A percentile compares a stretch with the other conserved stretches of the same genome.
Evolutionary conservation across 2,888 invertebrate genomes (phyloP).

Genomic region (Epirrita christyi): DNA sequence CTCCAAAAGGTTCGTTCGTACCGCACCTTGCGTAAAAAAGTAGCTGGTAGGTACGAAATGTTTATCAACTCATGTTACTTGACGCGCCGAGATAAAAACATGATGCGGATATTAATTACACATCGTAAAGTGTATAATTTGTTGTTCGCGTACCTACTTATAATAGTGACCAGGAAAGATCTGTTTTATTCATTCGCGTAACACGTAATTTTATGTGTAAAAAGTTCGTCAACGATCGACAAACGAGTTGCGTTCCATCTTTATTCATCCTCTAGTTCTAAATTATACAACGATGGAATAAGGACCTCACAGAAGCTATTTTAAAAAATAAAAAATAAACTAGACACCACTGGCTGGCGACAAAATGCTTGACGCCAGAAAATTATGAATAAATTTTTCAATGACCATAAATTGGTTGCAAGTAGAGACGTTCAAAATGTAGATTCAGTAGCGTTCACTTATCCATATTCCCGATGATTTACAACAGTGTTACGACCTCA

Average conservation of each 20-base stretch:
- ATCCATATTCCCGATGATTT: conserved; percentile 76
- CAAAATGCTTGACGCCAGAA: conserved; percentile 23
- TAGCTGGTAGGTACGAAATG: conserved; percentile 37
- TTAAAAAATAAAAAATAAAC: conserved; percentile 6
- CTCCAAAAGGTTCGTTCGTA: conserved; percentile 43
- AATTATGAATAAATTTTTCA: conserved; percentile 46
- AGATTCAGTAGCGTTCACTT: conserved; percentile 52
- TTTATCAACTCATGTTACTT: conserved; percentile 52
- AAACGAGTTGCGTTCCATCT: conserved; percentile 16
- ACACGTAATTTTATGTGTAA: conserved; percentile 27
- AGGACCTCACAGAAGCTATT: conserved; percentile 20
- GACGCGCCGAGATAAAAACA: conserved; percentile 55
- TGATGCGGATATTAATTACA: conserved; percentile 58
- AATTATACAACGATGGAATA: conserved; percentile 15
- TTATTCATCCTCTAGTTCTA: conserved; percentile 19
- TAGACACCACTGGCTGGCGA: conserved; percentile 13
- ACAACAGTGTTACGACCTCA: conserved; percentile 77
- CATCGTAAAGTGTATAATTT: conserved; percentile 54
- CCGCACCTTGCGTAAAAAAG: conserved; percentile 49
- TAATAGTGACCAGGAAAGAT: conserved; percentile 29
- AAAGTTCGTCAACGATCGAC: conserved; percentile 16
- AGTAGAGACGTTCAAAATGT: conserved; percentile 45
- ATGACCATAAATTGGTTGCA: conserved; percentile 54
- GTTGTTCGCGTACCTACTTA: conserved; percentile 39
- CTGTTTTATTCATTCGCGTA: conserved; percentile 37